Base-by-base conservation (phyloP, 2,888 invertebrate species). In the Caenorhabditis plicata region DNA sequence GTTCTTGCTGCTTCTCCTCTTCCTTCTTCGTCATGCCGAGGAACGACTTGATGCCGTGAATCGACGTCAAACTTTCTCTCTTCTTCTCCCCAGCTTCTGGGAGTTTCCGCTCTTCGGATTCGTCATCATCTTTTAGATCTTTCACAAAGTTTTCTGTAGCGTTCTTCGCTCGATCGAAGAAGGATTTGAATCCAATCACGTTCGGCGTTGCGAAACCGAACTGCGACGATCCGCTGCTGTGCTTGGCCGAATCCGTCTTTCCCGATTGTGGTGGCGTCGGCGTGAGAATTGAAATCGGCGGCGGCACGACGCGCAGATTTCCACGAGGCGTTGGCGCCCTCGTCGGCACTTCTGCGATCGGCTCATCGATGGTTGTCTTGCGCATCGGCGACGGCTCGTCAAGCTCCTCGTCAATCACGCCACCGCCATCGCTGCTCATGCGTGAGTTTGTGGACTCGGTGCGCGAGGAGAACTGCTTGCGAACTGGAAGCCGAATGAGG, bases 111-210 rank as follows among this genome's bases (percentile, higher is more conserved):
- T 27, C 8, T 27, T 27, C 29, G 29, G 7, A 7, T n/a, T n/a
- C n/a, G n/a, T n/a, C n/a, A 31, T 57, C 57, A 44, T 57, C 51
- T 20, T 47, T 52, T 2, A 57, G 47, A 22, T 60, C 54, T 27
- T 60, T 60, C 1, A 60, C 53, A 25, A 58, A 19, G 2, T 45
- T 53, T n/a, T 58, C 58, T 5, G 56, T 56, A 3, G 57, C 52
- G n/a, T 46, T 52, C 38, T 53, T 54, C 11, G 60, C 60, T n/a
- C 54, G 55, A 20, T 61, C 61, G 44, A 61, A 61, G 47, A 61
- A 55, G 23, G 42, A 44, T 25, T 55, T 61, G 46, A 60, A 46
- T 31, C 55, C 61, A 23, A 55, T 51, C 17, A 55, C 48, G 0
- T 55, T 55, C 1, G 55, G 55, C 13, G 61, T 55, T 4, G 39